Evolutionary conservation across 2,113 vertebrate species (phyloP).

Genomic region (Buteo buteo): DNA sequence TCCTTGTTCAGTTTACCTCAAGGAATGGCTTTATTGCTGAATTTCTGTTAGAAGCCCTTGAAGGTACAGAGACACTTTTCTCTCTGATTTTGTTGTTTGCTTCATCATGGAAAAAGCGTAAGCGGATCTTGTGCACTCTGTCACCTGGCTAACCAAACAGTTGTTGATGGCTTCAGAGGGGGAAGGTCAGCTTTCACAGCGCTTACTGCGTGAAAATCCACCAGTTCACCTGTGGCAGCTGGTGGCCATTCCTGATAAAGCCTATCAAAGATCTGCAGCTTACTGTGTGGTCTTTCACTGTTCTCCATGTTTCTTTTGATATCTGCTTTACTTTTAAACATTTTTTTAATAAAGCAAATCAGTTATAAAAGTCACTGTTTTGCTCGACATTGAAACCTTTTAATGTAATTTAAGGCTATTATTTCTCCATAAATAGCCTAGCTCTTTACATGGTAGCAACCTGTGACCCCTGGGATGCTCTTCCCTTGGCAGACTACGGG

Average conservation of each 20-base stretch:
- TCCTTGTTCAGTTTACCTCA: background rate
- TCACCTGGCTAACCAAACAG: background rate
- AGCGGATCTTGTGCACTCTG: background rate
- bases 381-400: background rate
- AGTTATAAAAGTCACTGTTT: background rate
- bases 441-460: background rate
- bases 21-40: background rate
- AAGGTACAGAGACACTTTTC: fast-evolving
- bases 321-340: background rate
- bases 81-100: background rate
- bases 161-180: background rate
- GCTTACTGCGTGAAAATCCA: background rate
- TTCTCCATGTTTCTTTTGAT: background rate
- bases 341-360: background rate
- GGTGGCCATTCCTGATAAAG: background rate
- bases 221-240: background rate
- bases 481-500: background rate
- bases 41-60: background rate
- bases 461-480: background rate
- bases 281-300: background rate
- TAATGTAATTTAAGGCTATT: background rate
- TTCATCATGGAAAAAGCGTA: background rate
- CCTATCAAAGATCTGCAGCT: background rate
- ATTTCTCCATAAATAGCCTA: background rate
- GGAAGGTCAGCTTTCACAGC: background rate